Evolutionary conservation across 2,888 invertebrate genomes (phyloP).

Genomic region (Agrotis exclamationis): DNA sequence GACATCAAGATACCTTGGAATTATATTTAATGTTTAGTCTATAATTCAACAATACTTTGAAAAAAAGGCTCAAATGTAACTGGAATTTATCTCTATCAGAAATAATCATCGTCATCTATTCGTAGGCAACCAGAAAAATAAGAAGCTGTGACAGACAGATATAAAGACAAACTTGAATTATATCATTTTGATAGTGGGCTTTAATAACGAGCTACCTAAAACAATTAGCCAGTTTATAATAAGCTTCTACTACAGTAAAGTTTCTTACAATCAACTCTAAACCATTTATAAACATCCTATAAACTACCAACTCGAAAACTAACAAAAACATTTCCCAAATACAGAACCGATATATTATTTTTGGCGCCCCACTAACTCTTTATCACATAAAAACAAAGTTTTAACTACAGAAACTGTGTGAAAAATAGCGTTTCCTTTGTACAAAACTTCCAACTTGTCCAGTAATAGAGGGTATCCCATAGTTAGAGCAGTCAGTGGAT

Average conservation of each 20-base stretch:
- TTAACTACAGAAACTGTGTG: slow-evolving; percentile 42
- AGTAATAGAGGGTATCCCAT: slow-evolving; percentile 56
- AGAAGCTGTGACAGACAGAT: too few species aligned
- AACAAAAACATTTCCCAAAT: slow-evolving; percentile 21
- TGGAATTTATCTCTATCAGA: too few species aligned
- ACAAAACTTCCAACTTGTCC: slow-evolving; percentile 34
- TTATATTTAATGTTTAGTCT: not conserved
- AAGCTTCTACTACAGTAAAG: too few species aligned
- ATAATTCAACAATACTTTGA: not conserved
- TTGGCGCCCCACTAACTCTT: slow-evolving; percentile 34
- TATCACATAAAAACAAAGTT: slow-evolving; percentile 52
- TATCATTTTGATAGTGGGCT: too few species aligned
- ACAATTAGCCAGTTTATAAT: too few species aligned
- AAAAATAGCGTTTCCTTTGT: slow-evolving; percentile 49
- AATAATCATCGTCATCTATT: too few species aligned
- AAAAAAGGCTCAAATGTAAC: not conserved
- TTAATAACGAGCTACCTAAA: too few species aligned
- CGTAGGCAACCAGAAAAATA: too few species aligned
- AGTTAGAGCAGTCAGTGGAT: slow-evolving; percentile 55
- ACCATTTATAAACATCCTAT: not conserved
- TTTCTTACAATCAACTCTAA: not conserved
- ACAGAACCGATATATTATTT: slow-evolving; percentile 35
- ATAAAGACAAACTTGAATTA: too few species aligned
- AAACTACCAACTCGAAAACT: not conserved
- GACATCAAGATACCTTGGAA: slow-evolving; percentile 10